phyloP scores from a whole-genome alignment of 2,888 invertebrate genomes.

The Pinctada fucata region DNA sequence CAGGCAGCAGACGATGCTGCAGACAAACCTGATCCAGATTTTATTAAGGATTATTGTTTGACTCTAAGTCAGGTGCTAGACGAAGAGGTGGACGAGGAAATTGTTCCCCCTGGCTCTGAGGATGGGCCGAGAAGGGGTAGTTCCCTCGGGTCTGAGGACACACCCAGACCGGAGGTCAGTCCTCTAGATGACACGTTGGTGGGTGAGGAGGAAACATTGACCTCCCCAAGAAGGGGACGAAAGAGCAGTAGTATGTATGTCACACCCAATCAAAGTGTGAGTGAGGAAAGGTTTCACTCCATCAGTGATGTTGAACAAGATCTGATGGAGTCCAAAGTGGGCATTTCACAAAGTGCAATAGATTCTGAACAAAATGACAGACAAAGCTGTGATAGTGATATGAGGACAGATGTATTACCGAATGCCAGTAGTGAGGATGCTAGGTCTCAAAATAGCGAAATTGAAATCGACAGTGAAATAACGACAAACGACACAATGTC shows the following conservation, averaged over 20 bases:
- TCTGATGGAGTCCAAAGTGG: not conserved
- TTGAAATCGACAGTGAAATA: not conserved
- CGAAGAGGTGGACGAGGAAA: constrained; percentile 53
- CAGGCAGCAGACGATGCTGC: constrained; percentile 54
- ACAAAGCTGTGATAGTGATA: constrained; percentile 4
- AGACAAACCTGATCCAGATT: constrained; percentile 62
- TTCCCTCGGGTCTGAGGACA: constrained; percentile 12
- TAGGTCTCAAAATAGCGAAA: not conserved
- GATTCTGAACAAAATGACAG: constrained; percentile 16
- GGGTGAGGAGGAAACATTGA: constrained; percentile 44
- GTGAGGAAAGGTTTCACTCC: constrained; percentile 35
- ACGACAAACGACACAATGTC: not conserved
- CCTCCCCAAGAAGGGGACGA: constrained; percentile 35
- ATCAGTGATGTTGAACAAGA: constrained; percentile 18
- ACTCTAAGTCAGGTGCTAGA: constrained; percentile 63
- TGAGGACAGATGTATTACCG: not conserved
- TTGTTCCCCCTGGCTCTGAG: constrained; percentile 28
- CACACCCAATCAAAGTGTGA: constrained; percentile 61
- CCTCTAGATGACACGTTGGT: constrained; percentile 53
- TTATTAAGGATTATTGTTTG: constrained; percentile 64
- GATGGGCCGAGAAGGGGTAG: not conserved
- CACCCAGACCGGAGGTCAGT: constrained; percentile 30
- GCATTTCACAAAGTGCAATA: constrained; percentile 19
- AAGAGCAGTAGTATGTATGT: constrained; percentile 59
- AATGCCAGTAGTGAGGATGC: not conserved